Base-by-base conservation (phyloP, 2,797 vertebrate species). In the Enteromius trimaculatus region DNA sequence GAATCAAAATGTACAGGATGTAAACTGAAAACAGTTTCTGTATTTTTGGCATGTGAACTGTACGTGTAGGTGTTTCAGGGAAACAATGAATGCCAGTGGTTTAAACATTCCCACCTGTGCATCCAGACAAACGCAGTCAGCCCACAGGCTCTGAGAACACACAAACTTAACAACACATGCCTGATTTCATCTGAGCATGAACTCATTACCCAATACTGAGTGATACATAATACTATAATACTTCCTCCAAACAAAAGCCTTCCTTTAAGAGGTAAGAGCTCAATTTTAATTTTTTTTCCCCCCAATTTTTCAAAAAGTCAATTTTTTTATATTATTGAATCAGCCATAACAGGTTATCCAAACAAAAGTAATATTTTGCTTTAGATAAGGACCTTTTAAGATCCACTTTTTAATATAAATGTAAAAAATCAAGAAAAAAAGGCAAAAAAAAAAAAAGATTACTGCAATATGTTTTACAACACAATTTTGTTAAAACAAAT, bases 91-190 rank as follows among this genome's bases (percentile, higher is more conserved):
- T 23, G 51, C 70, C 16, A 76, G 81, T 10, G 29, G 44, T 75
- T 83, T 75, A 85, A 86, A 60, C 85, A 81, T 79, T 83, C 26
- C 83, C 80, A 84, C 79, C 85, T 86, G 72, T 81, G 68, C 21
- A 65, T 79, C 19, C 83, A 74, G 49, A 77, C 34, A 62, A 29
- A 74, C 55, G 42, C 77, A 79, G 75, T 74, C 47, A 80, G 70
- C 80, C 62, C 60, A 77, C 68, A 72, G 77, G 39, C 58, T 81
- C 62, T 31, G 53, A 21, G 23, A 44, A 51, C 74, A 31, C 29
- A 58, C 55, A 55, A 42, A 68, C 55, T 29, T 44, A 79, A n/a
- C 21, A 13, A 37, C 39, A 65, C 29, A 21, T 1, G 23, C 17
- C 37, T 47, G 19, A 71, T 49, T 60, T 60, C 23, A 62, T 39